These are phyloP conservation scores for Camponotus fellah DNA, from an alignment of 2,888 invertebrate genomes.

Conservation along the genomic window DNA sequence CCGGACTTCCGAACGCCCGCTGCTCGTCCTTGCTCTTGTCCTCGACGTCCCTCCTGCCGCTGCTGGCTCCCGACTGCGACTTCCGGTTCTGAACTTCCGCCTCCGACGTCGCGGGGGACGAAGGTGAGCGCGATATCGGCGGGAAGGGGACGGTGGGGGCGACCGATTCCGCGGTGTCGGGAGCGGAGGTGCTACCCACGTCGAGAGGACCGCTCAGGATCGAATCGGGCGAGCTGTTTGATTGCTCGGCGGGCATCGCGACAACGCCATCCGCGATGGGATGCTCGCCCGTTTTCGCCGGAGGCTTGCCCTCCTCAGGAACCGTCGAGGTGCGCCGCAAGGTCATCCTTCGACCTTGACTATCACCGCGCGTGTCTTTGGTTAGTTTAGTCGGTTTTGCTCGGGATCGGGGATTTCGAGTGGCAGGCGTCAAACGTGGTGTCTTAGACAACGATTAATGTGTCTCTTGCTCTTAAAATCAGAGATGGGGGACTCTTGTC, in stretches of 20 bases:
- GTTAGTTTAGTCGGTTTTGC: conserved; percentile 54
- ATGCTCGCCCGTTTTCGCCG: conserved; percentile 5
- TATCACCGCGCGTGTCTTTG: conserved; percentile 61
- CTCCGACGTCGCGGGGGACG: conserved; percentile 71
- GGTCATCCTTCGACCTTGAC: conserved; percentile 68
- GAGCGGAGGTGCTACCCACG: conserved; percentile 74
- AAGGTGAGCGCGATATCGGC: conserved; percentile 70
- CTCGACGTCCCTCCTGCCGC: conserved; percentile 21
- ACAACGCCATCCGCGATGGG: conserved; percentile 59
- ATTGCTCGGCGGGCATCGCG: conserved; percentile 69
- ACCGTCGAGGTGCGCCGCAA: conserved; percentile 80
- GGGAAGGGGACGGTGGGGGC: conserved; percentile 77
- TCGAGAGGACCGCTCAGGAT: conserved; percentile 75
- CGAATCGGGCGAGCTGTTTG: conserved; percentile 79
- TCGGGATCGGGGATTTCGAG: background rate
- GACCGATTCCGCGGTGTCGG: conserved; percentile 78
- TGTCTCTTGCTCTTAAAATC: background rate
- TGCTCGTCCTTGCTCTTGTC: conserved; percentile 60
- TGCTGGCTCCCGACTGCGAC: conserved; percentile 33
- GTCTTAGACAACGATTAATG: background rate
- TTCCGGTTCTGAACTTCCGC: conserved; percentile 2
- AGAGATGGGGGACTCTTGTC: background rate
- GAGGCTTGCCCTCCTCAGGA: conserved; percentile 75
- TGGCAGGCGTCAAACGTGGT: conserved; percentile 32
- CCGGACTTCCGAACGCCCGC: conserved; percentile 84